Evolutionary conservation across 1,140 invertebrate genomes (phyloP).

Genomic region (Tetramorium parvispinum): DNA sequence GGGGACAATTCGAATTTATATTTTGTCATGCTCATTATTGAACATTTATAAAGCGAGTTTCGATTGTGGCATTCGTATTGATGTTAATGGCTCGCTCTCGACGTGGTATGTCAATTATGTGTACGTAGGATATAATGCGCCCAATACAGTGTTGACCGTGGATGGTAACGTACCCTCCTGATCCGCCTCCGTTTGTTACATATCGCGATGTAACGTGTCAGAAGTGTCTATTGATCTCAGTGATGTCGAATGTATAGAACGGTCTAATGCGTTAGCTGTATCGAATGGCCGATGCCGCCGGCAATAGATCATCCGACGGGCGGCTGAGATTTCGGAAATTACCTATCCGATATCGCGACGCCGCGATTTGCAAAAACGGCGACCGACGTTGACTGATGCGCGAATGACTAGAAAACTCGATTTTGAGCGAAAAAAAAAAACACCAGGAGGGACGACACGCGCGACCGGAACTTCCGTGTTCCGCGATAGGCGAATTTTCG

Average conservation of each 20-base stretch:
- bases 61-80: constrained; percentile 32
- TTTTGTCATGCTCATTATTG: constrained; percentile 3
- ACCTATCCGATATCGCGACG: constrained; percentile 59
- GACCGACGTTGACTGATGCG: constrained; percentile 51
- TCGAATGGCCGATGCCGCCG: constrained; percentile 54
- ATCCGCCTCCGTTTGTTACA: constrained; percentile 52
- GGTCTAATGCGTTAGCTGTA: constrained; percentile 57
- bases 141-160: constrained; percentile 6
- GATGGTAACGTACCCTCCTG: constrained; percentile 47
- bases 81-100: constrained; percentile 44
- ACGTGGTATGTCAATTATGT: constrained; percentile 47
- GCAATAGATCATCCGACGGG: constrained; percentile 54
- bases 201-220: constrained; percentile 60
- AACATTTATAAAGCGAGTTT: constrained; percentile 8
- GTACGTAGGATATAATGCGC: constrained; percentile 38
- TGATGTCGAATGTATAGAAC: constrained; percentile 58
- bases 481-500: constrained; percentile 26
- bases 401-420: constrained; percentile 53
- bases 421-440: constrained; percentile 29
- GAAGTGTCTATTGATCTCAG: constrained; percentile 63
- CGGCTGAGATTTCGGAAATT: constrained; percentile 61
- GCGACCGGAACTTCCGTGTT: constrained; percentile 21
- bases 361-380: constrained; percentile 55
- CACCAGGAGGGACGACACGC: not conserved
- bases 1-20: not conserved